Evolutionary conservation across 1,140 invertebrate genomes (phyloP).

Genomic region (Aphaenogaster floridana): DNA sequence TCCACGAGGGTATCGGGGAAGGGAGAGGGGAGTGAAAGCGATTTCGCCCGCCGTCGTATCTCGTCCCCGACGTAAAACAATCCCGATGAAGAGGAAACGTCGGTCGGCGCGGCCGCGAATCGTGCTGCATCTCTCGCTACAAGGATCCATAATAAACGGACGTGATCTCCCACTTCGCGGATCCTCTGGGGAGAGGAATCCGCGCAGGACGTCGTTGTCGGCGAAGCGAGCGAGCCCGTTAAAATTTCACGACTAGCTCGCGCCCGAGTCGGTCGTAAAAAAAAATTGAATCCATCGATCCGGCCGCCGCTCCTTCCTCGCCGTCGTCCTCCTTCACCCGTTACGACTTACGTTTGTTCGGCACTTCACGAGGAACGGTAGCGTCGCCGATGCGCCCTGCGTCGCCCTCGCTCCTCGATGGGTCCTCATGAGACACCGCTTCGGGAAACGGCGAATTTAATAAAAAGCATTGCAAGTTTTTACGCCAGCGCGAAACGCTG

Average conservation of each 20-base stretch:
- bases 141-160: slow-evolving; percentile 75
- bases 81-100: slow-evolving; percentile 63
- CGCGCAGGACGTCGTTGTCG: slow-evolving; percentile 67
- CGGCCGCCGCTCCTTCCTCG: slow-evolving; percentile 31
- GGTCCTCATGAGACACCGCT: slow-evolving; percentile 37
- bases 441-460: slow-evolving; percentile 50
- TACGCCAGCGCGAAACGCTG: slow-evolving; percentile 45
- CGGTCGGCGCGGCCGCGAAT: slow-evolving; percentile 55
- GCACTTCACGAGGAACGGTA: slow-evolving; percentile 45
- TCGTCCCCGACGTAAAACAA: slow-evolving; percentile 56
- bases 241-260: slow-evolving; percentile 78
- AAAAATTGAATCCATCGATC: slow-evolving; percentile 82
- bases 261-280: slow-evolving; percentile 76
- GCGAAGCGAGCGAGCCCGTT: slow-evolving; percentile 67
- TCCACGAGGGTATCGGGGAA: neutral
- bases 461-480: slow-evolving; percentile 52
- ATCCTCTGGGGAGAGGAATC: slow-evolving; percentile 67
- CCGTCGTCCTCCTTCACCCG: neutral
- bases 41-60: slow-evolving; percentile 29
- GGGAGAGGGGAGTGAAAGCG: neutral
- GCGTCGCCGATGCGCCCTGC: neutral
- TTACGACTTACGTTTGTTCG: slow-evolving; percentile 60
- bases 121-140: slow-evolving; percentile 62
- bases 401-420: slow-evolving; percentile 5
- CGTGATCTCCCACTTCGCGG: slow-evolving; percentile 66